These are phyloP conservation scores for Latrodectus hesperus DNA, from an alignment of 2,888 invertebrate genomes.

Conservation along the genomic window DNA sequence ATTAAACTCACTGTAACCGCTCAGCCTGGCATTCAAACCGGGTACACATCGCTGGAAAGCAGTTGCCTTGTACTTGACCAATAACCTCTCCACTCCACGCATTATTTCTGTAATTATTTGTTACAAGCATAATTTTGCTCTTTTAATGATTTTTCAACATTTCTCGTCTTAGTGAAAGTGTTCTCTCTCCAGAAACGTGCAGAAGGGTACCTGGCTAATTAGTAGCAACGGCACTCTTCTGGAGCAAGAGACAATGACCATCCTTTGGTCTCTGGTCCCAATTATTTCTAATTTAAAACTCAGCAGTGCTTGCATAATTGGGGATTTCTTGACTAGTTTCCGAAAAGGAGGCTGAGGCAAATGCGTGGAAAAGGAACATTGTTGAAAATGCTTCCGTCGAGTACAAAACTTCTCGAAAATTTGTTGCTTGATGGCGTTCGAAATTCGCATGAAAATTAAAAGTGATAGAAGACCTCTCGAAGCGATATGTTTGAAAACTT, in stretches of 20 bases:
- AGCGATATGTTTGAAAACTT: neutral
- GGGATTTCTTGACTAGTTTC: slow-evolving; percentile 24
- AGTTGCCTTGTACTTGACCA: neutral
- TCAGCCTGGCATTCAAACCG: neutral
- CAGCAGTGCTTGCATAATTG: slow-evolving; percentile 43
- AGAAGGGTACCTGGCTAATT: slow-evolving; percentile 6
- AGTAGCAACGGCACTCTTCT: neutral
- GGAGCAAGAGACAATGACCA: slow-evolving; percentile 23
- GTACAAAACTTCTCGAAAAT: neutral
- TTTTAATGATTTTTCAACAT: slow-evolving; percentile 30
- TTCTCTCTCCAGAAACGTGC: neutral
- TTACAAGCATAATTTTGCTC: slow-evolving; percentile 27
- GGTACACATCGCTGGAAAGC: neutral
- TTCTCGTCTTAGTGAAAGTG: neutral
- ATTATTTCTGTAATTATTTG: slow-evolving; percentile 30
- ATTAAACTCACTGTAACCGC: neutral
- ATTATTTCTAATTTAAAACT: slow-evolving; percentile 53
- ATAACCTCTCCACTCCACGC: neutral
- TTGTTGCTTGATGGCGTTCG: neutral
- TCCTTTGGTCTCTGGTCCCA: slow-evolving; percentile 23
- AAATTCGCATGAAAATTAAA: neutral
- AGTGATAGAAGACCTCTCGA: neutral
- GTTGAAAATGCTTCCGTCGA: neutral
- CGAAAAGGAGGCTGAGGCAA: neutral
- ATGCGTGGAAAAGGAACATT: neutral